Percentiles rank a stretch among this genome's conserved stretches.
Conservation (phyloP, 2,888 invertebrate species). For the Esperia sulphurella region DNA sequence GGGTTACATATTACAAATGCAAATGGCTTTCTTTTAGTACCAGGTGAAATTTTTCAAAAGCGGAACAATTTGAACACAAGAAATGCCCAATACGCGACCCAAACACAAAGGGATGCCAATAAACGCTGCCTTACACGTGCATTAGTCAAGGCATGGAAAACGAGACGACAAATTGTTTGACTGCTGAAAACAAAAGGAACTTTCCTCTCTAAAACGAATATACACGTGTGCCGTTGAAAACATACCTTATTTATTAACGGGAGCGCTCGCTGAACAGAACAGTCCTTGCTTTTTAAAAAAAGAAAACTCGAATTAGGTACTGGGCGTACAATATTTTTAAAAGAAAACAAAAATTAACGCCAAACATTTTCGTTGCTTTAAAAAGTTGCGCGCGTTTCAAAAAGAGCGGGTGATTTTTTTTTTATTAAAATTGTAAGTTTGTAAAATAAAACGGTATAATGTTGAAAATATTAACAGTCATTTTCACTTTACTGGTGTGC, state of each 20-base stretch:
- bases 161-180: conserved; percentile 53
- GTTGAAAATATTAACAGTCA: conserved; percentile 40
- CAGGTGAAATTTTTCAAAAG: conserved; percentile 53
- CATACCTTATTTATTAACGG: conserved; percentile 57
- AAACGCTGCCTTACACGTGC: conserved; percentile 52
- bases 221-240: conserved; percentile 35
- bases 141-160: conserved; percentile 65
- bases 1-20: conserved; percentile 14
- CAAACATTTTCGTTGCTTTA: conserved; percentile 1
- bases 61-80: conserved; percentile 34
- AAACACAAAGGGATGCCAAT: conserved; percentile 47
- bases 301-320: no score
- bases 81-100: conserved; percentile 32
- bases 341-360: no score
- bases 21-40: conserved; percentile 28
- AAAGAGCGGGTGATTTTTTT: neutral
- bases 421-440: neutral
- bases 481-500: conserved; percentile 43
- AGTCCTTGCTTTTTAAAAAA: no score
- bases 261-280: conserved; percentile 38
- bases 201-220: conserved; percentile 59
- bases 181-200: conserved; percentile 62
- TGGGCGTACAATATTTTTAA: no score
- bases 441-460: conserved; percentile 24
- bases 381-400: conserved; percentile 1